Conservation (phyloP, 1,140 invertebrate genomes). For the Zaprionus ghesquierei region DNA sequence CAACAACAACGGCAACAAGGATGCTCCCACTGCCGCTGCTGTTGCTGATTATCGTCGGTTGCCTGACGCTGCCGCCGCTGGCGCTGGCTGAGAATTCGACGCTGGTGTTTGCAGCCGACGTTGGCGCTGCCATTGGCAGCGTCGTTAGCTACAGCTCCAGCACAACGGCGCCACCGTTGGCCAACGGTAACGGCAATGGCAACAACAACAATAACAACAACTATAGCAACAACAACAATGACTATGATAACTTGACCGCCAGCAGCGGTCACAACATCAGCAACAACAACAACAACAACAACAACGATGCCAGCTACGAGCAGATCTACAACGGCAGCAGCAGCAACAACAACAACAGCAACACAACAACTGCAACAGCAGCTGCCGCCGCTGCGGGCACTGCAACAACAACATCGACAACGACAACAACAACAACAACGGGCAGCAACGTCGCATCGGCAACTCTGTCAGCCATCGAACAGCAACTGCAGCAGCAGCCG, state of each 20-base stretch:
- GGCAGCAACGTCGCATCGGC: not conserved
- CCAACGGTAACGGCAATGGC: not conserved
- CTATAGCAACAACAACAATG: conserved; percentile 29
- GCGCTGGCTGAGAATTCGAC: conserved; percentile 31
- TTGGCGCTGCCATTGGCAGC: conserved; percentile 18
- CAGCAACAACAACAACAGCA: conserved; percentile 19
- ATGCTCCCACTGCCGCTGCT: conserved; percentile 41
- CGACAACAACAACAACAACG: conserved; percentile 1
- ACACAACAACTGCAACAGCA: not conserved
- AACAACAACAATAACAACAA: conserved; percentile 24
- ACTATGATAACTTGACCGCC: conserved; percentile 7
- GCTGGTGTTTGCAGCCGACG: conserved; percentile 9
- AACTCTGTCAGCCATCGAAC: not conserved
- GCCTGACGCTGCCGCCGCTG: conserved; percentile 36
- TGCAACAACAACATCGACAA: conserved; percentile 10
- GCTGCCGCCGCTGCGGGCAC: too few species aligned
- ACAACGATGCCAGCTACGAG: conserved; percentile 50
- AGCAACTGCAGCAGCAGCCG: conserved; percentile 14
- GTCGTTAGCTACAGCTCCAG: not conserved
- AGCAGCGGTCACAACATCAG: conserved; percentile 9
- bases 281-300: conserved; percentile 31
- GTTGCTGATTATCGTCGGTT: conserved; percentile 39
- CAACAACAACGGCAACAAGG: conserved; percentile 23
- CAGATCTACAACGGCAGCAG: conserved; percentile 20
- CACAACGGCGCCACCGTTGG: not conserved